Conservation (phyloP, 2,113 vertebrate species). For the Albula glossodonta region DNA sequence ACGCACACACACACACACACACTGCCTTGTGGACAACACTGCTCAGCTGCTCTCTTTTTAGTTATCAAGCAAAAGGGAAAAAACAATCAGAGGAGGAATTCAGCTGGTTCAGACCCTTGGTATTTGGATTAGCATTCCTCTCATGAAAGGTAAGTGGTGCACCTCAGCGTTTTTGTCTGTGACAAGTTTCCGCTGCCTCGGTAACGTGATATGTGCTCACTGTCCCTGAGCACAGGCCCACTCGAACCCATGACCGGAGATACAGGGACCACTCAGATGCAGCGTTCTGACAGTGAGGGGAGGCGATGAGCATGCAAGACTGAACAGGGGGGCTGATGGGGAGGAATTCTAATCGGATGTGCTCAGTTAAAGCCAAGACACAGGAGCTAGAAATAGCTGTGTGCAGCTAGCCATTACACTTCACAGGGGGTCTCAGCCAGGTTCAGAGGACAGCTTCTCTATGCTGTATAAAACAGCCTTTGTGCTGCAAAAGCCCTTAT, state of each 20-base stretch:
- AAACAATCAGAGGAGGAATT: not conserved
- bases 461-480: not conserved
- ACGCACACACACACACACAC: not conserved
- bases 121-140: not conserved
- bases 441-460: not conserved
- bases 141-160: not conserved
- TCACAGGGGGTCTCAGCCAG: not conserved
- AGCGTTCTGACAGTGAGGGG: no score
- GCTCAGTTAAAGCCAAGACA: not conserved
- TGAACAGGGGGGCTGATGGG: not conserved
- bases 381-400: not conserved
- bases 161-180: not conserved
- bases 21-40: not conserved
- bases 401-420: not conserved
- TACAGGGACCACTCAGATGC: no score
- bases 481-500: not conserved
- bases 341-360: not conserved
- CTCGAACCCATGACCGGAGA: not conserved
- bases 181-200: not conserved
- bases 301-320: no score
- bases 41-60: not conserved
- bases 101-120: not conserved
- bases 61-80: not conserved
- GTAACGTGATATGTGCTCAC: not conserved
- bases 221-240: not conserved